Conservation (phyloP, 2,113 vertebrate genomes). For the Hippopotamus amphibius region DNA sequence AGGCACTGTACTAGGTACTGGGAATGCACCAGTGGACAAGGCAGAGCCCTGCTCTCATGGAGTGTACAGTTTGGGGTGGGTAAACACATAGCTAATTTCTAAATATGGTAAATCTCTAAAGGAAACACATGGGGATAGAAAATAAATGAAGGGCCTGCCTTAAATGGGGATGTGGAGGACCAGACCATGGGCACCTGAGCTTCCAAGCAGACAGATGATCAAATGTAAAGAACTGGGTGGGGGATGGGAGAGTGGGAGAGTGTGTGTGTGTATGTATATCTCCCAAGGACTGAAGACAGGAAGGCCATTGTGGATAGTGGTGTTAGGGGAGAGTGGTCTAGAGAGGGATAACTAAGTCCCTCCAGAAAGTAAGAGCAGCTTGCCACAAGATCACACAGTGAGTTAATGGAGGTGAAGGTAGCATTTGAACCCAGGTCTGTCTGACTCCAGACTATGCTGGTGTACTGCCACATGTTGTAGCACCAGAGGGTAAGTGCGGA, state of each 20-base stretch:
- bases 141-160: not conserved
- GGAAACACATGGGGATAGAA: not conserved
- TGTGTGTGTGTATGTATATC: rapidly evolving
- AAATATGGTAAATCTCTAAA: not conserved
- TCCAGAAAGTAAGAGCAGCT: not conserved
- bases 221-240: not conserved
- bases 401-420: not conserved
- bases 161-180: not conserved
- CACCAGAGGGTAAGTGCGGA: not conserved
- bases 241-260: not conserved
- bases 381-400: not conserved
- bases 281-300: not conserved
- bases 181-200: not conserved
- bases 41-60: not conserved
- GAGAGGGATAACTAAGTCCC: not conserved
- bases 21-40: not conserved
- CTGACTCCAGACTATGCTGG: not conserved
- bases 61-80: not conserved
- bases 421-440: not conserved
- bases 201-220: not conserved
- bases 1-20: not conserved
- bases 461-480: not conserved
- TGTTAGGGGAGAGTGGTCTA: not conserved
- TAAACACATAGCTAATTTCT: not conserved
- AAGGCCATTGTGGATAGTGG: not conserved